Evolutionary conservation across 2,797 vertebrate species (phyloP).

Genomic region (Parauchenoglanis ngamensis): DNA sequence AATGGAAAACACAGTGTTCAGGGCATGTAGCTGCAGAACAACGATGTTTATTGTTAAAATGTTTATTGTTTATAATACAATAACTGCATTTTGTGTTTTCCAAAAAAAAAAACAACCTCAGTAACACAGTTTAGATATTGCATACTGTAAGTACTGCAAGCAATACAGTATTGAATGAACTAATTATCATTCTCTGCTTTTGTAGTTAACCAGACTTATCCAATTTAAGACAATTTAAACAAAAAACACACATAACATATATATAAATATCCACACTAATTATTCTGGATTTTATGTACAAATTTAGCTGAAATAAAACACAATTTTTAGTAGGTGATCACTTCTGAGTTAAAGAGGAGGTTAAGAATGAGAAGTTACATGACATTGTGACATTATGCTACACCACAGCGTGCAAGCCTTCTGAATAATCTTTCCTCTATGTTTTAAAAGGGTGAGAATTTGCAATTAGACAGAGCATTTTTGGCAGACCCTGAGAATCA

Average conservation of each 20-base stretch:
- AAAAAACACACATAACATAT: background rate
- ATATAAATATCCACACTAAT: background rate
- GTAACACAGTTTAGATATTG: too few species aligned
- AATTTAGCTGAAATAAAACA: background rate
- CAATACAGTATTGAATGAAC: background rate
- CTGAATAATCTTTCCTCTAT: background rate
- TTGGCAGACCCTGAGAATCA: constrained; percentile 79
- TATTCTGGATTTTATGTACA: background rate
- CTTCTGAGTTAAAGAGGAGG: background rate
- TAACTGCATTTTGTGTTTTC: too few species aligned
- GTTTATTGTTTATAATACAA: too few species aligned
- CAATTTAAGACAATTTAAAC: background rate
- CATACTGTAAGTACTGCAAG: too few species aligned
- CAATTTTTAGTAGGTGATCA: background rate
- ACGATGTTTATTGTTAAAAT: too few species aligned
- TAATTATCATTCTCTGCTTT: background rate
- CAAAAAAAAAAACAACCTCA: too few species aligned
- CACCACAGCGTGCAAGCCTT: background rate
- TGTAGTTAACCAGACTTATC: background rate
- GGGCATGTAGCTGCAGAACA: too few species aligned
- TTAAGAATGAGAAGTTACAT: background rate
- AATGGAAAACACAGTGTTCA: too few species aligned
- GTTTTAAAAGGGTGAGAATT: constrained; percentile 83
- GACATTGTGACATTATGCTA: background rate
- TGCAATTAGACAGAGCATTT: constrained; percentile 84